phyloP scores from a whole-genome alignment of 2,113 vertebrate species.

The Oxygymnocypris stewartii region DNA sequence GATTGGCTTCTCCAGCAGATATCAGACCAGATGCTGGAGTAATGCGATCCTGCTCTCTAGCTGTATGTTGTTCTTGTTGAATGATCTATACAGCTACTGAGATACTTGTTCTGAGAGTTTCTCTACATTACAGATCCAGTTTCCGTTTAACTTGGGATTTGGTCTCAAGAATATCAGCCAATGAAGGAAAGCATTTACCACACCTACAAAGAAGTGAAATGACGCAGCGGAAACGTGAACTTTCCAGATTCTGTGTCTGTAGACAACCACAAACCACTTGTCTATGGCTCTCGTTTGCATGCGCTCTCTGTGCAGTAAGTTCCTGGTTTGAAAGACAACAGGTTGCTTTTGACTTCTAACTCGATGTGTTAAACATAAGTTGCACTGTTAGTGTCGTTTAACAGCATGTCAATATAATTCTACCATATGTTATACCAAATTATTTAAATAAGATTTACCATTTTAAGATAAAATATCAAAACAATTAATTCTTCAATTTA shows the following conservation, averaged over 20 bases:
- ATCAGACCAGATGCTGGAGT: background rate
- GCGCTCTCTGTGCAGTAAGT: background rate
- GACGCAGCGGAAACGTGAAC: slow-evolving; percentile 54
- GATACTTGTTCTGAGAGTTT: background rate
- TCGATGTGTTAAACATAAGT: too few relatives aligned
- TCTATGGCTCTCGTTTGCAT: background rate
- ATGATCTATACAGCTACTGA: background rate
- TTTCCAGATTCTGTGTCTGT: slow-evolving; percentile 44
- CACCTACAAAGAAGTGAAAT: slow-evolving; percentile 18
- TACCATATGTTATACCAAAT: background rate
- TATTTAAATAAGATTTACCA: too few relatives aligned
- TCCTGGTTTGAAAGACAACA: slow-evolving; percentile 1
- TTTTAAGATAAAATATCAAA: background rate
- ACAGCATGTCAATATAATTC: background rate
- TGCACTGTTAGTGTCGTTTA: too few relatives aligned
- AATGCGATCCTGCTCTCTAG: background rate
- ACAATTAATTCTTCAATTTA: background rate
- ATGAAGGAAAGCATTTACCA: slow-evolving; percentile 3
- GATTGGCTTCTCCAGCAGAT: background rate
- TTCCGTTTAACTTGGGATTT: background rate
- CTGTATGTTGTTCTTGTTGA: background rate
- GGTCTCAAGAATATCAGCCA: background rate
- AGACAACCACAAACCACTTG: slow-evolving; percentile 33
- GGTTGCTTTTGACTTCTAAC: background rate
- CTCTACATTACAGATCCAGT: background rate